Conservation (phyloP, 2,113 vertebrate species). For the Amphiprion ocellaris region DNA sequence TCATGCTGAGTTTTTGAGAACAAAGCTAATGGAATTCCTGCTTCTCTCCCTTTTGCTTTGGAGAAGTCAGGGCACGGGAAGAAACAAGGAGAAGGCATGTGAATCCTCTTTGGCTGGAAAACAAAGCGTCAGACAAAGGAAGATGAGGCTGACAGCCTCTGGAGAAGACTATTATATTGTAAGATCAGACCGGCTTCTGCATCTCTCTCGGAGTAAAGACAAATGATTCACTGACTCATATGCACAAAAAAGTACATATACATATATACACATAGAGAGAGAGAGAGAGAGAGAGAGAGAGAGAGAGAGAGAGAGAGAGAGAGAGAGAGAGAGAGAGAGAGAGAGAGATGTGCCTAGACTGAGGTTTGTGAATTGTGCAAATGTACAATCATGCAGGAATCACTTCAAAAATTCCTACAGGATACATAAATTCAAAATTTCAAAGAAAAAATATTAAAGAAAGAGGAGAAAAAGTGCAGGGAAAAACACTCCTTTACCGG, state of each 20-base stretch:
- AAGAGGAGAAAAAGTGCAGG: background rate
- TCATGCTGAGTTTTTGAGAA: constrained; percentile 56
- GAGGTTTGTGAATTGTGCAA: background rate
- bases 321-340: too few relatives aligned
- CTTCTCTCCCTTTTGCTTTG: constrained; percentile 55
- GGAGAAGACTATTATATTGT: constrained; percentile 65
- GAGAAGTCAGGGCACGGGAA: constrained; percentile 47
- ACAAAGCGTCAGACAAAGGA: constrained; percentile 81
- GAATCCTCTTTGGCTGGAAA: constrained; percentile 75
- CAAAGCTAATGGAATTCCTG: constrained; percentile 68
- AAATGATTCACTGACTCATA: constrained; percentile 48
- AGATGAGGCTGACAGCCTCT: constrained; percentile 75
- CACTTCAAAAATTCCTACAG: constrained; percentile 3
- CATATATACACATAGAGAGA: background rate
- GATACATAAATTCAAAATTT: background rate
- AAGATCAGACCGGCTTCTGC: constrained; percentile 43
- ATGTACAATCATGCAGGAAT: background rate
- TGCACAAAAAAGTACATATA: constrained; percentile 6
- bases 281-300: too few relatives aligned
- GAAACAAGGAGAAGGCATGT: constrained; percentile 63
- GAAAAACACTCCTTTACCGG: background rate
- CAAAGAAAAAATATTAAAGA: constrained; percentile 1
- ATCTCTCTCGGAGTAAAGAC: constrained; percentile 45
- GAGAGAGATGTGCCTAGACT: background rate
- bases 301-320: too few relatives aligned